phyloP scores from a whole-genome alignment of 2,113 vertebrate species.

The Platanista minor region DNA sequence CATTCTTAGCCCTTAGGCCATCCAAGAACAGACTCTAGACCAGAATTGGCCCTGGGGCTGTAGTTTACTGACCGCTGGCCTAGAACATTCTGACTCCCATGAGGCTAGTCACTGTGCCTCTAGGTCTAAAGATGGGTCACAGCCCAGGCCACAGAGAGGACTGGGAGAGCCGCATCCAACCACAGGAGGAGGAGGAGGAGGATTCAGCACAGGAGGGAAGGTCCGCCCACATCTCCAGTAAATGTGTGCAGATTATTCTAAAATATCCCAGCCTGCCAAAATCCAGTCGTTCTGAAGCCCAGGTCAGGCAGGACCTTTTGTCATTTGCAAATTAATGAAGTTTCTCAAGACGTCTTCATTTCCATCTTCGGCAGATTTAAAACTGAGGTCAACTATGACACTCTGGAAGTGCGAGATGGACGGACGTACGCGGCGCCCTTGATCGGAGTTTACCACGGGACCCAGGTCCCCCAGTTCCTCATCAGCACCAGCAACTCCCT shows the following conservation, averaged over 20 bases:
- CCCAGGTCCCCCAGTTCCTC: slow-evolving; percentile 98
- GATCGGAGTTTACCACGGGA: slow-evolving; percentile 96
- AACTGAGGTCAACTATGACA: slow-evolving; percentile 97
- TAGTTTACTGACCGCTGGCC: not conserved
- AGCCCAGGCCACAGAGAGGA: not conserved
- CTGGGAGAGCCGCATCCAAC: not conserved
- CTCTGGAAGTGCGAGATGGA: slow-evolving; percentile 95
- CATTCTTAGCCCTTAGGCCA: not conserved
- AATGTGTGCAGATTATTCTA: not conserved
- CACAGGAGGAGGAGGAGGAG: fast-evolving
- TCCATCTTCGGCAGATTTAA: slow-evolving; percentile 86
- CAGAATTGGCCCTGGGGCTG: not conserved
- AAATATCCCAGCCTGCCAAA: not conserved
- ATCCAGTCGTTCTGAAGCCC: not conserved
- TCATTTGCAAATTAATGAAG: not conserved
- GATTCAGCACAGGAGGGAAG: not conserved
- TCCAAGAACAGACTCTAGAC: not conserved
- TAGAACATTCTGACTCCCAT: not conserved
- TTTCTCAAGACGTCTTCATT: not conserved
- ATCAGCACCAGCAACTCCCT: slow-evolving; percentile 98
- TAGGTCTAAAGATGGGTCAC: not conserved
- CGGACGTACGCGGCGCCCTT: slow-evolving; percentile 92
- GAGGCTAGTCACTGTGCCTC: not conserved
- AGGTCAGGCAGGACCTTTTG: not conserved
- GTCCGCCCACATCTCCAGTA: not conserved